These are phyloP conservation scores for Cephus rjabovi DNA, from an alignment of 2,888 invertebrate genomes.

Conservation along the genomic window DNA sequence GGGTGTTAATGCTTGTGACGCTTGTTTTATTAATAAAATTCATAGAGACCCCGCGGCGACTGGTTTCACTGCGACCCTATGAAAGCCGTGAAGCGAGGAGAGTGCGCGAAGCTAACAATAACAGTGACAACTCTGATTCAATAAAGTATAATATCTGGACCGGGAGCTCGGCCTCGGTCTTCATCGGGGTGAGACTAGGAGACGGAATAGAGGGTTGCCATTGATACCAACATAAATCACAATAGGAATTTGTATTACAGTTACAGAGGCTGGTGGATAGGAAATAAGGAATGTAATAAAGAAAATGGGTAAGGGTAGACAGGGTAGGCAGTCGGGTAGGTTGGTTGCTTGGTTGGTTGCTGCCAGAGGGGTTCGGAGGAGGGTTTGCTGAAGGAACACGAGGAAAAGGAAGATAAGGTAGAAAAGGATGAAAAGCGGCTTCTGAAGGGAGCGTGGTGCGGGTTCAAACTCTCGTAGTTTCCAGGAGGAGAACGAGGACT, in stretches of 20 bases:
- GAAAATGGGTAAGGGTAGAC: constrained; percentile 59
- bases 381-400: constrained; percentile 24
- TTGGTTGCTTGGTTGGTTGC: not conserved
- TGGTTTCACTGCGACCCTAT: not conserved
- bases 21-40: constrained; percentile 58
- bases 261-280: constrained; percentile 64
- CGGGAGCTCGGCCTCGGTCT: constrained; percentile 12
- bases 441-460: constrained; percentile 10
- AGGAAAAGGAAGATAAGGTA: constrained; percentile 6
- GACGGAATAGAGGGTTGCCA: constrained; percentile 47
- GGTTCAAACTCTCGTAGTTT: constrained; percentile 5
- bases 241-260: constrained; percentile 68
- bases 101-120: constrained; percentile 52
- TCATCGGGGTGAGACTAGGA: constrained; percentile 15
- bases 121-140: constrained; percentile 61
- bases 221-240: constrained; percentile 67
- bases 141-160: constrained; percentile 64
- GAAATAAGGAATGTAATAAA: constrained; percentile 68
- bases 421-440: constrained; percentile 3
- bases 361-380: constrained; percentile 9
- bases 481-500: constrained; percentile 1
- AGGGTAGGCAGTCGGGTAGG: constrained; percentile 25
- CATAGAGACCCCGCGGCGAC: constrained; percentile 41
- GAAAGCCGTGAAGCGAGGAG: constrained; percentile 10
- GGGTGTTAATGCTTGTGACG: constrained; percentile 27